phyloP scores from a whole-genome alignment of 2,113 vertebrate species.

The Euleptes europaea region DNA sequence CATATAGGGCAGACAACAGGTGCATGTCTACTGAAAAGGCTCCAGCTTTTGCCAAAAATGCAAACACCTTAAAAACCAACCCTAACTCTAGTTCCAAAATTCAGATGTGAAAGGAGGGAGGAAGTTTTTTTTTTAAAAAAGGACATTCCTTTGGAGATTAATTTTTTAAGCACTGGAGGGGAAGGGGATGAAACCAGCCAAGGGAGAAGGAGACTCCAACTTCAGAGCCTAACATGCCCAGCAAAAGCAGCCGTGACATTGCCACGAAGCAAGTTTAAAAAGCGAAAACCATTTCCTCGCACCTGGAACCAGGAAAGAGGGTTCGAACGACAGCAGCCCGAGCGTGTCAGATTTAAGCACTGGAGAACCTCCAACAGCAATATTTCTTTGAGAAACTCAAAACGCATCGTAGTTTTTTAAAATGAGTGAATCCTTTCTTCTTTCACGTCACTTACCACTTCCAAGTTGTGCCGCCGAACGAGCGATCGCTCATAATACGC shows the following conservation, averaged over 20 bases:
- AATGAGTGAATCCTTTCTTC: fast-evolving
- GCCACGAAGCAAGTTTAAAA: not conserved
- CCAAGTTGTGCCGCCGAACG: not conserved
- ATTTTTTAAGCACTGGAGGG: not conserved
- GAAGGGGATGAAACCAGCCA: not conserved
- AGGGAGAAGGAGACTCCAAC: not conserved
- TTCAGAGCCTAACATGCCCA: not conserved
- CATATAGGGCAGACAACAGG: not conserved
- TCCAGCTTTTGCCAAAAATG: too few relatives aligned
- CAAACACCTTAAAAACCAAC: not conserved
- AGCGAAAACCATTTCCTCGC: not conserved
- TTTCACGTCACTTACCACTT: conserved; percentile 62
- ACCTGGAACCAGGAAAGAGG: not conserved
- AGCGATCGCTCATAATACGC: conserved; percentile 21
- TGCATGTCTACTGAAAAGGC: not conserved
- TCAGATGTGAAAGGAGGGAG: not conserved
- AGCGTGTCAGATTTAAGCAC: not conserved
- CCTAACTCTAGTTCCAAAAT: not conserved
- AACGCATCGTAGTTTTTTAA: not conserved
- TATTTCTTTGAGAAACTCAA: not conserved
- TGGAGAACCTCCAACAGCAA: not conserved
- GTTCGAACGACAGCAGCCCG: not conserved
- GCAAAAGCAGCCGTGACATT: not conserved
- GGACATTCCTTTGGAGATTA: not conserved
- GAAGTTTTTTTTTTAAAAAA: not conserved